A percentile compares a stretch with the other conserved stretches of the same genome.
Evolutionary conservation across 2,113 vertebrate genomes (phyloP).

Genomic region (Pteropus alecto): DNA sequence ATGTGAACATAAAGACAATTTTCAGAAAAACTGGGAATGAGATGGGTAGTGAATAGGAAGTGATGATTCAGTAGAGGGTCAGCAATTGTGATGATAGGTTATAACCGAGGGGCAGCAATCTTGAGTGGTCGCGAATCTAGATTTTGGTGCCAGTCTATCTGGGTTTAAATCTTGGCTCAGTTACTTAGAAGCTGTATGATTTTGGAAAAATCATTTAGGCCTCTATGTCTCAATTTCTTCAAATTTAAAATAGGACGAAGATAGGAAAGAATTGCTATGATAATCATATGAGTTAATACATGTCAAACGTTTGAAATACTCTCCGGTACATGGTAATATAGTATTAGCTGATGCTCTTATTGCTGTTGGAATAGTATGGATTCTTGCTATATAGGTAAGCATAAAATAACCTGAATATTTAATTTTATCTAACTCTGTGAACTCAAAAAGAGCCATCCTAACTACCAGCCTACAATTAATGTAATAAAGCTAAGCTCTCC

Average conservation of each 20-base stretch:
- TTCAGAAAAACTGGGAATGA: neutral
- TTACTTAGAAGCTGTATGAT: neutral
- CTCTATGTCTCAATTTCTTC: conserved; percentile 4
- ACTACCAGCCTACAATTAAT: no score
- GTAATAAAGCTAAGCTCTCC: no score
- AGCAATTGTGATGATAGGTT: neutral
- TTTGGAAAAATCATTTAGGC: neutral
- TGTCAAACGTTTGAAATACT: conserved; percentile 1
- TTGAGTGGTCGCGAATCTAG: neutral
- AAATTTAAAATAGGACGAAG: neutral
- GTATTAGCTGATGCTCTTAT: neutral
- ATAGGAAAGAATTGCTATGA: neutral
- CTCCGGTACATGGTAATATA: neutral
- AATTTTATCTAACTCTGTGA: neutral
- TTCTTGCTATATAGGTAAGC: neutral
- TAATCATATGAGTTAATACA: neutral
- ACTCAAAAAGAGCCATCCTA: neutral
- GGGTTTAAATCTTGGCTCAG: neutral
- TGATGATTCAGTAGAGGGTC: neutral
- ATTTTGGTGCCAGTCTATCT: neutral
- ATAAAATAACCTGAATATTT: conserved; percentile 33
- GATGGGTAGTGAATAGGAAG: accelerated
- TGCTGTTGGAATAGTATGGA: neutral
- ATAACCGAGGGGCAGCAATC: neutral
- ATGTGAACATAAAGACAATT: neutral